Evolutionary conservation across 2,888 invertebrate genomes (phyloP).

Genomic region (Dusona sp.): DNA sequence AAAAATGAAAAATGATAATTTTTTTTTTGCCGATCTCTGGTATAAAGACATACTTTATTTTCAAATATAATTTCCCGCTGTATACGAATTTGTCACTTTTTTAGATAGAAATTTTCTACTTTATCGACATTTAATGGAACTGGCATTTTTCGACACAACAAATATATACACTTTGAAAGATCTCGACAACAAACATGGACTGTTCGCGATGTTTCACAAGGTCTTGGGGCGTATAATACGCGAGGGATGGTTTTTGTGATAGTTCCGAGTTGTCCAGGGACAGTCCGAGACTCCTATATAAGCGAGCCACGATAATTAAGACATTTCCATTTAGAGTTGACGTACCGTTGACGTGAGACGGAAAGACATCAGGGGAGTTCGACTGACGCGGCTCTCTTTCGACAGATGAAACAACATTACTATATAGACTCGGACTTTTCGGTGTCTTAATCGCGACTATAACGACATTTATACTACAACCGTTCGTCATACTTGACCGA

Average conservation of each 20-base stretch:
- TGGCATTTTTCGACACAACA: not conserved
- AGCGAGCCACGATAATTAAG: conserved; percentile 82
- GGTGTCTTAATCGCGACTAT: conserved; percentile 46
- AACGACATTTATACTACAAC: conserved; percentile 12
- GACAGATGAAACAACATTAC: conserved; percentile 15
- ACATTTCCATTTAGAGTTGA: conserved; percentile 83
- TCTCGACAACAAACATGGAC: conserved; percentile 11
- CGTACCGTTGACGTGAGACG: conserved; percentile 75
- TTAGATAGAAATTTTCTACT: not conserved
- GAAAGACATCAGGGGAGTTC: conserved; percentile 58
- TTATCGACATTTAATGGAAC: not conserved
- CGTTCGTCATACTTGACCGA: conserved; percentile 34
- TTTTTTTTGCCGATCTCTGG: too few species aligned
- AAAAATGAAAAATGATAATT: too few species aligned
- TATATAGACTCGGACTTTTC: conserved; percentile 42
- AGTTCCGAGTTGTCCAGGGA: conserved; percentile 43
- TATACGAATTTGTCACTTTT: not conserved
- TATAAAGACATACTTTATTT: too few species aligned
- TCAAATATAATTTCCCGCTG: too few species aligned
- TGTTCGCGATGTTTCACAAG: conserved; percentile 20
- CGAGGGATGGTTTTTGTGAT: conserved; percentile 51
- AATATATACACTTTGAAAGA: not conserved
- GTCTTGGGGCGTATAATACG: conserved; percentile 49
- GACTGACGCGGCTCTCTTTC: conserved; percentile 40
- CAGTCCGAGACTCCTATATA: conserved; percentile 54